Base-by-base conservation (phyloP, 2,113 vertebrate species). In the Myotis brandtii region DNA sequence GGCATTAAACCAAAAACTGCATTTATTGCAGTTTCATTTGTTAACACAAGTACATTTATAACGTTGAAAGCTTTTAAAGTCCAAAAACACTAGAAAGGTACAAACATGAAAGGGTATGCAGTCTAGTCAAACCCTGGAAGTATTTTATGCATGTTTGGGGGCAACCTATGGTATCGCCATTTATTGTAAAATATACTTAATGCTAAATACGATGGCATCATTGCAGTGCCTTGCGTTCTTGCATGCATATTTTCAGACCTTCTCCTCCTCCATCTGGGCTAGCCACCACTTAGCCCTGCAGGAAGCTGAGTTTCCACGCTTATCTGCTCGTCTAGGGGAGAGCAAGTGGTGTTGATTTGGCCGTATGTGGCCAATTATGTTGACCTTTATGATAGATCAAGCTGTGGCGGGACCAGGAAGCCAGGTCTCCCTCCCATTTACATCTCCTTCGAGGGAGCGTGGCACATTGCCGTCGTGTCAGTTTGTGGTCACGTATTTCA, bases 301-400 rank as follows among this genome's bases (percentile, higher is more conserved):
- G 98, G 98, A 97, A 95, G 97, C 96, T 98, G 97, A 96, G 97
- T 98, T 98, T 98, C 98, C 98, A 86, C 43, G 50, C 97, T 98
- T 98, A 98, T 98, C 23, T 32, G 89, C 97, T 97, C 98, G 97
- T 94, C 93, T 81, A 88, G 97, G 93, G 97, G 97, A 97, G 97
- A 98, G 96, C 25, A 32, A 96, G 91, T 81, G 96, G 97, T 98
- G 96, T 97, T 98, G 98, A 98, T 99, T 98, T 98, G 98, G 96
- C 98, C 98, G 97, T 98, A 98, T 98, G 99, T 98, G 98, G 98
- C 98, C 98, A 98, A 99, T 99, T 99, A 98, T 97, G 93, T 98
- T 98, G 98, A 99, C 98, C 98, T 99, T 98, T 98, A 96, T 98
- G 98, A 98, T 98, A 97, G 96, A 98, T 98, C 96, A 88, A 97